These are phyloP conservation scores for Lepidurus packardi DNA, from an alignment of 1,140 invertebrate genomes.

Conservation along the genomic window DNA sequence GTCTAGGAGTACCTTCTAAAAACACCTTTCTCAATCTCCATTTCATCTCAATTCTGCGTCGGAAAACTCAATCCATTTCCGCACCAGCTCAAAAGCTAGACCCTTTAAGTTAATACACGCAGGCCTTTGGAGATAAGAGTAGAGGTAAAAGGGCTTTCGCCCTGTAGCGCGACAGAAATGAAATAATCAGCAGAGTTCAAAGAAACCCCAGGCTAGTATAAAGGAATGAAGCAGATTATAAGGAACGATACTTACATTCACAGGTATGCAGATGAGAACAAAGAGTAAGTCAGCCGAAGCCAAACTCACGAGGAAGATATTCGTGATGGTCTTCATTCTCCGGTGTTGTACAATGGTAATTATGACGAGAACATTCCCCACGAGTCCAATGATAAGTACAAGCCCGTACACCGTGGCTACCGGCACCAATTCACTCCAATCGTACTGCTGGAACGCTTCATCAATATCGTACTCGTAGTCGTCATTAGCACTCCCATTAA, in stretches of 20 bases:
- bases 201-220: background rate
- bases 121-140: too few species aligned
- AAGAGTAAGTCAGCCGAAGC: slow-evolving; percentile 65
- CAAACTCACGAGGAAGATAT: slow-evolving; percentile 63
- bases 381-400: slow-evolving; percentile 56
- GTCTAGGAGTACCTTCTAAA: too few species aligned
- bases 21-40: too few species aligned
- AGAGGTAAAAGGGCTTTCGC: too few species aligned
- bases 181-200: slow-evolving; percentile 2
- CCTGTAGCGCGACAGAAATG: background rate
- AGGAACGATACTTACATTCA: slow-evolving; percentile 55
- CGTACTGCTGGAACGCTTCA: slow-evolving; percentile 45
- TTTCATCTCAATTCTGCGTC: too few species aligned
- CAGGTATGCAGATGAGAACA: slow-evolving; percentile 65
- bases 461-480: slow-evolving; percentile 48
- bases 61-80: too few species aligned
- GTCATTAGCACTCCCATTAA: slow-evolving; percentile 27
- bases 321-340: slow-evolving; percentile 59
- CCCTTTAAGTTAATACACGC: too few species aligned
- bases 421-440: slow-evolving; percentile 55
- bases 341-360: slow-evolving; percentile 51
- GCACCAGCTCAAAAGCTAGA: too few species aligned
- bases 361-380: slow-evolving; percentile 57
- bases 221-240: background rate
- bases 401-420: slow-evolving; percentile 56